Evolutionary conservation across 1,140 invertebrate genomes (phyloP).

Genomic region (Caenorhabditis tropicalis): DNA sequence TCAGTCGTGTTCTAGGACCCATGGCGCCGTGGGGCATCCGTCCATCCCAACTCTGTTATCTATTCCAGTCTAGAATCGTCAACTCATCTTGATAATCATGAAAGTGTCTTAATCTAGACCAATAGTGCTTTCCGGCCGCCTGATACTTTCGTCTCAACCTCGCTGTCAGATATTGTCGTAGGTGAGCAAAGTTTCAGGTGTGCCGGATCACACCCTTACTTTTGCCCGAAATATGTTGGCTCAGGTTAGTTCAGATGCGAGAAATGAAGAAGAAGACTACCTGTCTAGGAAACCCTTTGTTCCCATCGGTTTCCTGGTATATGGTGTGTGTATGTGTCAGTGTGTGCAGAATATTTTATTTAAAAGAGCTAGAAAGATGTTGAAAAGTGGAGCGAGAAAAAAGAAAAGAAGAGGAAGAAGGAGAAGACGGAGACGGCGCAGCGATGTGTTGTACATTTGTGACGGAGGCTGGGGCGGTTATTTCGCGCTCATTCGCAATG

Average conservation of each 20-base stretch:
- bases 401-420: slow-evolving; percentile 9
- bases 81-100: neutral
- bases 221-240: neutral
- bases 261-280: neutral
- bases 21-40: slow-evolving; percentile 6
- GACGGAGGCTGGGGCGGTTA: slow-evolving; percentile 36
- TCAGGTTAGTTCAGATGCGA: neutral
- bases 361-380: slow-evolving; percentile 39
- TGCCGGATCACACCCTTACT: slow-evolving; percentile 51
- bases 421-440: neutral
- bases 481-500: slow-evolving; percentile 48
- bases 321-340: slow-evolving; percentile 13
- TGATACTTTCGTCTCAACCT: slow-evolving; percentile 58
- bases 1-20: slow-evolving; percentile 16
- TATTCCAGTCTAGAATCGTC: neutral
- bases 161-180: slow-evolving; percentile 40
- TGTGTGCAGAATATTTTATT: slow-evolving; percentile 38
- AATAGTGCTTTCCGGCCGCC: slow-evolving; percentile 33
- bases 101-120: neutral
- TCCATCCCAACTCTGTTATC: neutral
- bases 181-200: slow-evolving; percentile 63
- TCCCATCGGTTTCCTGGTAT: neutral
- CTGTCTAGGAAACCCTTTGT: neutral
- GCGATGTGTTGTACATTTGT: slow-evolving; percentile 35
- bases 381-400: slow-evolving; percentile 41